These are phyloP conservation scores for Drosophila equinoxialis DNA, from an alignment of 1,140 invertebrate species.

Conservation along the genomic window DNA sequence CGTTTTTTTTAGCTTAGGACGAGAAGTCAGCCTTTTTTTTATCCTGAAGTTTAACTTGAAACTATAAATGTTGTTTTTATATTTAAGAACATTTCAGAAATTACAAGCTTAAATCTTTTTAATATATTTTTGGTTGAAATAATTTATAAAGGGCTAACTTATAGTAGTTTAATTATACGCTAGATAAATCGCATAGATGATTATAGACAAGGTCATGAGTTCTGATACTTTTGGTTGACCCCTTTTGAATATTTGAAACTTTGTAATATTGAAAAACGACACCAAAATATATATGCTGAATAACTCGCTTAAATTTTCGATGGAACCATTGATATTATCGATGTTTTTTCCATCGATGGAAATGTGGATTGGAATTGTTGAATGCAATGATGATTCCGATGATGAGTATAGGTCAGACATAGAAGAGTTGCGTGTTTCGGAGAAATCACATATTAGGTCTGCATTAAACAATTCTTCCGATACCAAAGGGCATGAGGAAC, in stretches of 20 bases:
- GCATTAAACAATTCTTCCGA: no score
- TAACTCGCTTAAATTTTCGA: no score
- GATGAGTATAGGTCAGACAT: no score
- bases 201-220: background rate
- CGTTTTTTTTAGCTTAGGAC: background rate
- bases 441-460: no score
- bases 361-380: no score
- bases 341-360: no score
- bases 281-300: background rate
- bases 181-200: background rate
- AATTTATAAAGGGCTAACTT: background rate
- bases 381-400: no score
- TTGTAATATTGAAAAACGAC: constrained; percentile 1
- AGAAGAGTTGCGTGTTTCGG: no score
- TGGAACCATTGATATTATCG: no score
- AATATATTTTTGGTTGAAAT: background rate
- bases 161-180: background rate
- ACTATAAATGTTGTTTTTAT: no score
- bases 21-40: background rate
- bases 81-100: constrained; percentile 1
- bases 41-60: background rate
- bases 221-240: no score
- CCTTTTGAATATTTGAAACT: background rate
- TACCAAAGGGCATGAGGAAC: no score
- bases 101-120: background rate